Base-by-base conservation (phyloP, 2,797 vertebrate species). In the Melanotaenia nigrans region DNA sequence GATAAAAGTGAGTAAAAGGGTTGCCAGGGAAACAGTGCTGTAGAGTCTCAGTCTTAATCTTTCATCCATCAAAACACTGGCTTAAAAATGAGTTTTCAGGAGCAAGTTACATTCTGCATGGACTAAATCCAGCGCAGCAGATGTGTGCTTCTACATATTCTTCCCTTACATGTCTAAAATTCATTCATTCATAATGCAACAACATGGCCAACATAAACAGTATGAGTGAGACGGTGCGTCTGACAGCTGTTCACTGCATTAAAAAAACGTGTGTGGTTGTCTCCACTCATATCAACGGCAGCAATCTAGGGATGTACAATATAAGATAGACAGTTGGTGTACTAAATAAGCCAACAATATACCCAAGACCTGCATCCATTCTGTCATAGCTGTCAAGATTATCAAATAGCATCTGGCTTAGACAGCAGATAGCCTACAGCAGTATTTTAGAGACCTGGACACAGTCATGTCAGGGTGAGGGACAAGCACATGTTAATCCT, bases 11-110 rank as follows among this genome's bases (percentile, higher is more conserved):
- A 85, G 79, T 83, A 84, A 86, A 82, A 51, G 14, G 78, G 93
- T 94, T 94, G 91, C 93, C 90, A 93, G 55, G 91, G 93, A 92
- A 94, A 94, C 94, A 87, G 86, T 55, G 75, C 77, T 71, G 83
- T 77, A 64, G 82, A 93, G 84, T 78, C 88, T 77, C 71, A 22
- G 79, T 87, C 80, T 84, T 85, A 89, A 92, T 89, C 88, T 88
- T 81, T 85, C 86, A 90, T 90, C 90, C 82, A 89, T 93, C 87
- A 92, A 92, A 92, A 89, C 71, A 81, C 65, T 85, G 82, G 65
- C 80, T 88, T 82, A 81, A 74, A 89, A 84, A 89, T 36, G 57
- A 83, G 76, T 68, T 35, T 73, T 81, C 55, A 11, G 75, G 81
- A 75, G 85, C 79, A 60, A 32, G 75, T 74, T 79, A 67, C n/a